A percentile compares a stretch with the other conserved stretches of the same genome.
phyloP scores from a whole-genome alignment of 2,113 vertebrate genomes.

The Rhynchopsitta pachyrhyncha region DNA sequence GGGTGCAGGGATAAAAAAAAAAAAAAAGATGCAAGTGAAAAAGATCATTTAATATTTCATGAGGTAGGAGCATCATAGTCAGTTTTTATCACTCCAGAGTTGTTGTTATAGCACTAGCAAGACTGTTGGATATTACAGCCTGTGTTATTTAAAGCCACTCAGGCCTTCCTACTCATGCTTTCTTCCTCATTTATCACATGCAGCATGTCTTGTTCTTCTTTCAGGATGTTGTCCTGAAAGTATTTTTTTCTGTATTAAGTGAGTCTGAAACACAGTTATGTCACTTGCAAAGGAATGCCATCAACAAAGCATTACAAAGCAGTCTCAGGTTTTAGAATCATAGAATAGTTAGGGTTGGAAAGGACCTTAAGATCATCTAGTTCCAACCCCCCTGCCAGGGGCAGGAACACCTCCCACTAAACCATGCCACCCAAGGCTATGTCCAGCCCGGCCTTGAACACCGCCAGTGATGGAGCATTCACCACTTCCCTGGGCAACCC shows the following conservation, averaged over 20 bases:
- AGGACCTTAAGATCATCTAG: too few species aligned
- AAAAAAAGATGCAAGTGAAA: background rate
- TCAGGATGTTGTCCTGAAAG: background rate
- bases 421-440: too few species aligned
- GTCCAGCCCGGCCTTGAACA: too few species aligned
- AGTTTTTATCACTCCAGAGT: background rate
- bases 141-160: background rate
- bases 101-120: background rate
- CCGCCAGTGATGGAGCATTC: too few species aligned
- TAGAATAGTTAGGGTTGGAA: too few species aligned
- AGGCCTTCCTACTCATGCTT: background rate
- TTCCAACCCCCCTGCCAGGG: too few species aligned
- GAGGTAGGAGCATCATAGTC: background rate
- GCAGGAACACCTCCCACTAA: too few species aligned
- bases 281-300: background rate
- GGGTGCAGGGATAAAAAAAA: rapidly evolving
- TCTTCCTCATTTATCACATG: background rate
- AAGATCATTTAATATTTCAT: background rate
- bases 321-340: background rate
- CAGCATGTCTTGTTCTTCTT: background rate
- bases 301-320: background rate
- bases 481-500: too few species aligned
- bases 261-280: background rate
- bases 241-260: background rate
- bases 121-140: background rate